Conservation (phyloP, 1,140 invertebrate species). For the Cydia amplana region DNA sequence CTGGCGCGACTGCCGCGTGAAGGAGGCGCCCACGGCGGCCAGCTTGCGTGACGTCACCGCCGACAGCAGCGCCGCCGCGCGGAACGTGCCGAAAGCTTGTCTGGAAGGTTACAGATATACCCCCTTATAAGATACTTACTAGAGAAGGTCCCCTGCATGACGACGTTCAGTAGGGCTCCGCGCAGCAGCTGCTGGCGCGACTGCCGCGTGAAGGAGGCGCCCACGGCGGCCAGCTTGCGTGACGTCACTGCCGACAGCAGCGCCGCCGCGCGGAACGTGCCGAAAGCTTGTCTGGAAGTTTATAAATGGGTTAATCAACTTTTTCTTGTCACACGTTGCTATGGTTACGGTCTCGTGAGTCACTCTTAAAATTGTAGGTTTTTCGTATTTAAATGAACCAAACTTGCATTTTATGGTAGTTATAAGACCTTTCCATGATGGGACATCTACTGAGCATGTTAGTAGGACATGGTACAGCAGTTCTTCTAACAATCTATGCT, state of each 20-base stretch:
- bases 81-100: constrained; percentile 54
- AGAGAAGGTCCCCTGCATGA: constrained; percentile 68
- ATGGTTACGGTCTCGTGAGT: too few species aligned
- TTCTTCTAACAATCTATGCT: too few species aligned
- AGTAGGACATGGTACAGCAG: too few species aligned
- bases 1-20: constrained; percentile 64
- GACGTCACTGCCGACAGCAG: constrained; percentile 54
- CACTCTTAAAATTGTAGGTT: too few species aligned
- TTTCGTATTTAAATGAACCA: too few species aligned
- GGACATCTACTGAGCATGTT: too few species aligned
- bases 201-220: constrained; percentile 65
- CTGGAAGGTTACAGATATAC: too few species aligned
- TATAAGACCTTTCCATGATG: too few species aligned
- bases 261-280: constrained; percentile 62
- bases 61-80: constrained; percentile 58
- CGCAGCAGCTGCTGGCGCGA: constrained; percentile 62
- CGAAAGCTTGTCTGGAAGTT: constrained; percentile 58
- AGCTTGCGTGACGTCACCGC: constrained; percentile 59
- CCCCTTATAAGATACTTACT: constrained; percentile 61
- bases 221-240: constrained; percentile 62
- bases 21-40: constrained; percentile 63
- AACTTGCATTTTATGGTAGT: too few species aligned
- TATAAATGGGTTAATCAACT: too few species aligned
- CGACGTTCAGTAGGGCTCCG: constrained; percentile 57
- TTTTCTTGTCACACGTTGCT: too few species aligned